Evolutionary conservation across 1,140 invertebrate species (phyloP).

Genomic region (Helicorthomorpha holstii): DNA sequence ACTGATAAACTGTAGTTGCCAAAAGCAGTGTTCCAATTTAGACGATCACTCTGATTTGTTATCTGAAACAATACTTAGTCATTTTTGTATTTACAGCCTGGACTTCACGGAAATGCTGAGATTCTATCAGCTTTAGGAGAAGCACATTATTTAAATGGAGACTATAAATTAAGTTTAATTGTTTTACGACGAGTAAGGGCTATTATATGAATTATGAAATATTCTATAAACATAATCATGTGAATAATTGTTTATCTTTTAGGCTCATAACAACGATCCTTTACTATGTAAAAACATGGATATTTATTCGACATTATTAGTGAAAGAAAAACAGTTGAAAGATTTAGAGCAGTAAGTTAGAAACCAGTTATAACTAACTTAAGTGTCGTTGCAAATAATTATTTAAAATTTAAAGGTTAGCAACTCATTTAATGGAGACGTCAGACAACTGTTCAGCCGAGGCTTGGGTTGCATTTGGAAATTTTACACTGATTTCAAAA

Average conservation of each 20-base stretch:
- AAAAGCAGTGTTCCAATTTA: too few relatives aligned
- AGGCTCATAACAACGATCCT: conserved; percentile 39
- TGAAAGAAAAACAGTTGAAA: conserved; percentile 26
- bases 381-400: neutral
- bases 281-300: conserved; percentile 35
- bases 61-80: neutral
- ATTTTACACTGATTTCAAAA: conserved; percentile 33
- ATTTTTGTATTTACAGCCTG: conserved; percentile 22
- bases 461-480: conserved; percentile 43
- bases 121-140: conserved; percentile 44
- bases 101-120: conserved; percentile 42
- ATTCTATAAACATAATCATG: neutral
- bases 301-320: conserved; percentile 29
- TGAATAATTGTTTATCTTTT: conserved; percentile 8
- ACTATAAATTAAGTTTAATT: conserved; percentile 23
- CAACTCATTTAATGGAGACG: conserved; percentile 24
- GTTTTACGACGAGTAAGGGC: conserved; percentile 23
- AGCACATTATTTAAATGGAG: conserved; percentile 42
- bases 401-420: conserved; percentile 17
- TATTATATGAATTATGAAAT: neutral
- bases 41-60: too few relatives aligned
- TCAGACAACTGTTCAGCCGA: conserved; percentile 32
- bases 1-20: too few relatives aligned
- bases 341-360: conserved; percentile 29
- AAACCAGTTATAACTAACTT: too few relatives aligned